Base-by-base conservation (phyloP, 2,113 vertebrate species). In the Strigops habroptila region DNA sequence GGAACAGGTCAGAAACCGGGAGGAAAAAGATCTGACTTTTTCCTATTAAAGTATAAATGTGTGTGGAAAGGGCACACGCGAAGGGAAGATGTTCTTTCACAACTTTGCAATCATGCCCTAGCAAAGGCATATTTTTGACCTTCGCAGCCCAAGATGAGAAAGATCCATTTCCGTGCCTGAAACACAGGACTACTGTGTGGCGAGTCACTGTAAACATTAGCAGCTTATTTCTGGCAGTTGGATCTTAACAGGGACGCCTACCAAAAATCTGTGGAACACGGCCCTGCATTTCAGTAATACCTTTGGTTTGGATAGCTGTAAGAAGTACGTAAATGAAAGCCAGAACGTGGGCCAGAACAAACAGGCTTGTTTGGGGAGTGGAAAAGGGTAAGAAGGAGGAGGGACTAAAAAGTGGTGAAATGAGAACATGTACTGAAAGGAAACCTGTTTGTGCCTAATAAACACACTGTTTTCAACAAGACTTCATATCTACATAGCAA, bases 261-360 rank as follows among this genome's bases (percentile, higher is more conserved):
- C n/a, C 76, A 93, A 89, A 96, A 96, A 93, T 86, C 5, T 73
- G 46, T 71, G 90, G 88, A 94, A 95, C 59, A 91, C 10, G 3
- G 82, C 39, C n/a, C 33, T 65, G n/a, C 75, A 85, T 63, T 96
- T 94, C 65, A 93, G 1, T 75, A 93, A 96, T 93, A 92, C 87
- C 75, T 96, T 95, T 73, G 84, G 94, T 93, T 94, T 90, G 51
- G 91, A 87, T 22, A 86, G 70, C 70, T 67, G 18, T 39, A 77
- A 92, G 70, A 83, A 91, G 53, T 79, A 69, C 60, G 88, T 75
- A 90, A 49, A 81, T 8, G 80, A 71, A 85, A 43, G 73, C 33
- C 44, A 70, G 64, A 10, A 88, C 0, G 0, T 18, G 21, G 21
- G 77, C 77, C 94, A 91, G 71, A 74, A 43, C 59, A 93, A 92